phyloP scores from a whole-genome alignment of 2,113 vertebrate species.

The Formicarius rufipectus region DNA sequence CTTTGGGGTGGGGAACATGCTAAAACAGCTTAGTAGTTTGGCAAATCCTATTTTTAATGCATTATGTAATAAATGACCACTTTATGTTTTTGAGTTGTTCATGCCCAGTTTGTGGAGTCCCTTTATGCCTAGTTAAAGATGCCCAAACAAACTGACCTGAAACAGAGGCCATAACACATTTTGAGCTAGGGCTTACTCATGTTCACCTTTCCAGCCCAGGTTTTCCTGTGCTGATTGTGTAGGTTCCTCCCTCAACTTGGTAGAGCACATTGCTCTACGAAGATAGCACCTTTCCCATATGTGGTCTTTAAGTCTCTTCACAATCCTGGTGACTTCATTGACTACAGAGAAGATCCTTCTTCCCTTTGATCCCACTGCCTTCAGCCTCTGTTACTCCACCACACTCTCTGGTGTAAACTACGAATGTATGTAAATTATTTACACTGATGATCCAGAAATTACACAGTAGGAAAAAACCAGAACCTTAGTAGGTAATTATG shows the following conservation, averaged over 20 bases:
- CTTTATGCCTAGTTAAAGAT: not conserved
- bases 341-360: not conserved
- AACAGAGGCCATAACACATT: not conserved
- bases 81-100: not conserved
- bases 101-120: not conserved
- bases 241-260: not conserved
- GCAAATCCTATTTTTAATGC: not conserved
- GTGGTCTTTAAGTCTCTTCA: not conserved
- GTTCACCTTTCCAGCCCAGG: not conserved
- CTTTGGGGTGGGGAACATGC: not conserved
- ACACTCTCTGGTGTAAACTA: not conserved
- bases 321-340: not conserved
- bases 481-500: not conserved
- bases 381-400: not conserved
- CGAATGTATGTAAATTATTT: not conserved
- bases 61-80: accelerated
- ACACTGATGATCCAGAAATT: not conserved
- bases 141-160: not conserved
- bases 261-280: not conserved
- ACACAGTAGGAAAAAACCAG: not conserved
- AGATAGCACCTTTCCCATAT: not conserved
- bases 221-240: not conserved
- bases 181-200: not conserved
- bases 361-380: not conserved
- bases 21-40: not conserved